A percentile compares a stretch with the other conserved stretches of the same genome.
Evolutionary conservation across 2,888 invertebrate species (phyloP).

Genomic region (Dolomedes plantarius): DNA sequence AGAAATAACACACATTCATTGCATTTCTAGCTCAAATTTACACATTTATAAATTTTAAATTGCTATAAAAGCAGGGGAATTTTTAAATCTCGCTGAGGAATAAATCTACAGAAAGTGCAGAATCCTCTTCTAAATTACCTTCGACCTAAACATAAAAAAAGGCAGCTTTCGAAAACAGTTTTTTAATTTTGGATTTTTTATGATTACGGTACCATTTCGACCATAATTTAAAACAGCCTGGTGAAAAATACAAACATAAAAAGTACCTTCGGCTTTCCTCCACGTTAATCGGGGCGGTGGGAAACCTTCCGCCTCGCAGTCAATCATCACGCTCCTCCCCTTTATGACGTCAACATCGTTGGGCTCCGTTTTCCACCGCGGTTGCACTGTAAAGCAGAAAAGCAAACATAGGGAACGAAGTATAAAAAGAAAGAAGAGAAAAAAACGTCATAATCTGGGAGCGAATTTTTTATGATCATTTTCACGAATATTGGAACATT

Average conservation of each 20-base stretch:
- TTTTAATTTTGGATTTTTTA: too few species aligned
- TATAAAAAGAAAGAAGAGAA: slow-evolving; percentile 10
- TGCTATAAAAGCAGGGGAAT: too few species aligned
- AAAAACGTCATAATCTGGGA: background rate
- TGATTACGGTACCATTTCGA: too few species aligned
- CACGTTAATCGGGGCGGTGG: slow-evolving; percentile 73
- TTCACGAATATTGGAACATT: slow-evolving; percentile 38
- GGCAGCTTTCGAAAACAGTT: background rate
- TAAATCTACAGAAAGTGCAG: too few species aligned
- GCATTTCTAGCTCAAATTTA: too few species aligned
- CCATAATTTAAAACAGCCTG: too few species aligned
- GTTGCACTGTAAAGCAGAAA: slow-evolving; percentile 73
- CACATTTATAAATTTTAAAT: too few species aligned
- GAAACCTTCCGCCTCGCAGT: slow-evolving; percentile 74
- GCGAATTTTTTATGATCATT: slow-evolving; percentile 27
- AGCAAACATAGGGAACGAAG: slow-evolving; percentile 5
- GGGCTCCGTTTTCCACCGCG: slow-evolving; percentile 74
- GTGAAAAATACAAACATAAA: background rate
- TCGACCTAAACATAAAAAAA: background rate
- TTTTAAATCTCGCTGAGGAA: too few species aligned
- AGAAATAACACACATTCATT: too few species aligned
- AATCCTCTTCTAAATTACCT: too few species aligned
- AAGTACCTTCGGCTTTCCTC: slow-evolving; percentile 71
- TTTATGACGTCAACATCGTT: slow-evolving; percentile 74
- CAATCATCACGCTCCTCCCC: slow-evolving; percentile 73